phyloP scores from a whole-genome alignment of 2,888 invertebrate genomes.

The Luffia ferchaultella region DNA sequence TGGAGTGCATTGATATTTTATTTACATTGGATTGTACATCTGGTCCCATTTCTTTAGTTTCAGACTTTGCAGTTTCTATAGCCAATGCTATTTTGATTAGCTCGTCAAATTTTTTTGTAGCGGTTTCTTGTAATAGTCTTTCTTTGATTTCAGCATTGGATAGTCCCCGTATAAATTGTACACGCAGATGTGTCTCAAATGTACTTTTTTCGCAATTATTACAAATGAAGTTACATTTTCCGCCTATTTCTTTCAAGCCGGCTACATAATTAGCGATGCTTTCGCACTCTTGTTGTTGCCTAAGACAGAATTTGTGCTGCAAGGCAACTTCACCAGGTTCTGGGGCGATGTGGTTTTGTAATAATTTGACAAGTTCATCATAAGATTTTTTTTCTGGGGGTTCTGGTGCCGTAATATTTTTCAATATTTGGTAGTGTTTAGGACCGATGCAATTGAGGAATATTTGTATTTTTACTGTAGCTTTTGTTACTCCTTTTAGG shows the following conservation, averaged over 20 bases:
- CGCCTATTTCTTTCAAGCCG: slow-evolving; percentile 8
- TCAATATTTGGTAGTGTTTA: slow-evolving; percentile 5
- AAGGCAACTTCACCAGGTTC: background rate
- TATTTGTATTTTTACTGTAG: background rate
- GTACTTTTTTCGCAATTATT: slow-evolving; percentile 5
- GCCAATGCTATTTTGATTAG: background rate
- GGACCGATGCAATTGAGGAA: slow-evolving; percentile 5
- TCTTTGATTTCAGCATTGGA: background rate
- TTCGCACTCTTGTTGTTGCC: background rate
- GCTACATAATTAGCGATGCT: background rate
- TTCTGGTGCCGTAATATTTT: slow-evolving; percentile 1
- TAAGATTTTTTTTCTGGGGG: background rate
- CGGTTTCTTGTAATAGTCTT: background rate
- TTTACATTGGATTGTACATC: background rate
- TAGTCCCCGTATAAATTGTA: background rate
- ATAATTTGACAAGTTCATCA: background rate
- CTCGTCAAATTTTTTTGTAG: background rate
- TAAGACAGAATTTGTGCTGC: background rate
- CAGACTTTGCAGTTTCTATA: background rate
- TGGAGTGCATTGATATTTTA: background rate
- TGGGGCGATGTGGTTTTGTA: background rate
- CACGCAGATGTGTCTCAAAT: background rate
- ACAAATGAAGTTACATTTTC: slow-evolving; percentile 10
- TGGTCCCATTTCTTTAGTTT: background rate
- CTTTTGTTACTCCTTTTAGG: background rate